phyloP scores from a whole-genome alignment of 2,888 invertebrate species.

The Melitaea athalia region DNA sequence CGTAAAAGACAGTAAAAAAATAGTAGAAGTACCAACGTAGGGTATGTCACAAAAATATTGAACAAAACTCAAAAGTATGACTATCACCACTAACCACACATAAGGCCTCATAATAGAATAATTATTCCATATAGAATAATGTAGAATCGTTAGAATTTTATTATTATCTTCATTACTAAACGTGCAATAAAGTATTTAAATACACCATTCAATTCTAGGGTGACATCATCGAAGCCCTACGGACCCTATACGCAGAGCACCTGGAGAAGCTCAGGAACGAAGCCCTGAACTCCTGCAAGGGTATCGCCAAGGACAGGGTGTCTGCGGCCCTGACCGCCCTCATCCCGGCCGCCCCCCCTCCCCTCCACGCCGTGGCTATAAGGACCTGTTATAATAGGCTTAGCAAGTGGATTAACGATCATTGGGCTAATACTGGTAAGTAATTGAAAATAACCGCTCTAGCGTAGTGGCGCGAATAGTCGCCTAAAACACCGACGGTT shows the following conservation, averaged over 20 bases:
- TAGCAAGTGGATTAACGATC: slow-evolving; percentile 56
- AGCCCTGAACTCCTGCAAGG: slow-evolving; percentile 43
- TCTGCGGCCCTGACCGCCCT: slow-evolving; percentile 56
- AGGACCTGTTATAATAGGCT: slow-evolving; percentile 37
- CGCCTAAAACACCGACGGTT: background rate
- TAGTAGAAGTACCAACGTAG: too few relatives aligned
- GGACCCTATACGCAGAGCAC: slow-evolving; percentile 50
- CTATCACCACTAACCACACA: too few relatives aligned
- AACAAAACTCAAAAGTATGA: too few relatives aligned
- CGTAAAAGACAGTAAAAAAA: too few relatives aligned
- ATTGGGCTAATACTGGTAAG: slow-evolving; percentile 52
- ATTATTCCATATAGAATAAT: too few relatives aligned
- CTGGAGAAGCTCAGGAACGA: slow-evolving; percentile 44
- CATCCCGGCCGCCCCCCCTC: slow-evolving; percentile 54
- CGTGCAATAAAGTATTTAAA: too few relatives aligned
- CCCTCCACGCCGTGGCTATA: slow-evolving; percentile 51
- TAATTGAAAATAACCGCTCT: background rate
- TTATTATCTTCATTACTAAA: too few relatives aligned
- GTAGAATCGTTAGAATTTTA: background rate
- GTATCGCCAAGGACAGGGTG: slow-evolving; percentile 42
- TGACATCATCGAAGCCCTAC: slow-evolving; percentile 47
- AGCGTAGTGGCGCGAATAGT: too few relatives aligned
- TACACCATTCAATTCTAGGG: background rate
- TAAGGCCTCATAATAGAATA: too few relatives aligned
- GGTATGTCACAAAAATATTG: too few relatives aligned